Base-by-base conservation (phyloP, 2,113 vertebrate genomes). In the Gracilinanus agilis region DNA sequence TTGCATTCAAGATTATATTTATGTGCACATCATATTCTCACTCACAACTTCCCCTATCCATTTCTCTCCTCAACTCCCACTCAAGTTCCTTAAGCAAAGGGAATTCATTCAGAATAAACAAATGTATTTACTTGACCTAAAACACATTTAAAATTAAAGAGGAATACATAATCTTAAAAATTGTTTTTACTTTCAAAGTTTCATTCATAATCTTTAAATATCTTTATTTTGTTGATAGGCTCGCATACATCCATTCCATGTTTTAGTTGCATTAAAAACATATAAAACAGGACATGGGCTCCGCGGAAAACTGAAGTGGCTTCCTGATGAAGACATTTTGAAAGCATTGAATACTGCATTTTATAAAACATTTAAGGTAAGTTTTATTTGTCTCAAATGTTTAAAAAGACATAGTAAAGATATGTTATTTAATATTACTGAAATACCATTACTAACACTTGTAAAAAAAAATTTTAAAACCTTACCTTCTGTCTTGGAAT, bases 221-320 rank as follows among this genome's bases (percentile, higher is more conserved):
- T 67, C 44, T 94, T 56, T 93, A 6, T 96, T 93, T 94, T 96
- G 0, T 91, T 94, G 96, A 24, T 97, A 99, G 99, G 99, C 98
- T 93, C 99, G 98, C 96, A 98, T 99, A 97, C 99, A 99, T 96
- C 99, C 99, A 13, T 99, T 99, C 97, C 98, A 98, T 95, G 96
- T 99, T 97, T 97, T 99, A 88, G 97, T 99, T 98, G 99, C 99
- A 2, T 97, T 98, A 91, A 99, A 99, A 98, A 99, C 99, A 29
- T 99, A 99, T 92, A 99, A 99, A 98, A 97, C 97, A 98, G 99
- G 99, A 34, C 99, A 99, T 56, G 99, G 99, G 55, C 99, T 98
- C 95, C 98, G 98, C 98, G 99, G 99, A 49, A 99, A 99, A 97
- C 98, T 99, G 49, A 99, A 98, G 95, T 99, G 99, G 99, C 98